Conservation (phyloP, 2,797 vertebrate genomes). For the Eulemur coronatus region DNA sequence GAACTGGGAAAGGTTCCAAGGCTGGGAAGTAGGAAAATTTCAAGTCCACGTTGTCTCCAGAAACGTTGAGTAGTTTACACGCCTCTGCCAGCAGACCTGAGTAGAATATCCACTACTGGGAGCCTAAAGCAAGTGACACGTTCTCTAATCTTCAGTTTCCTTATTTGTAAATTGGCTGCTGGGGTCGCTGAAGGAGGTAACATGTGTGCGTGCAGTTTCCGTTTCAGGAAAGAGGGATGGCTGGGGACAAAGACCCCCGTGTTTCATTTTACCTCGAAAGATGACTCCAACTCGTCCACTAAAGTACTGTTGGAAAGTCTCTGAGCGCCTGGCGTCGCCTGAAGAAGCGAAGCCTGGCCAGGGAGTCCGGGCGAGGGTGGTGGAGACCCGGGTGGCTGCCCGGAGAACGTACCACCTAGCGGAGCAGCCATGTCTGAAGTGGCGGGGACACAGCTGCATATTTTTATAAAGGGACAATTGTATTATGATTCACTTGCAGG, state of each 20-base stretch:
- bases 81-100: not conserved
- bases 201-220: not conserved
- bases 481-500: not conserved
- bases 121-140: rapidly evolving
- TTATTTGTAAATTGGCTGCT: rapidly evolving
- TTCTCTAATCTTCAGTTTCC: not conserved
- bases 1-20: not conserved
- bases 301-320: slow-evolving; percentile 88
- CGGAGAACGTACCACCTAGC: slow-evolving; percentile 91
- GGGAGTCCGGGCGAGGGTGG: slow-evolving; percentile 84
- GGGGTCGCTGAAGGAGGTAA: rapidly evolving
- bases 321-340: slow-evolving; percentile 84
- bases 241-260: rapidly evolving
- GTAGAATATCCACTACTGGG: not conserved
- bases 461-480: not conserved
- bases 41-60: not conserved
- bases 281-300: slow-evolving; percentile 96
- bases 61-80: not conserved
- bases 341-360: slow-evolving; percentile 87
- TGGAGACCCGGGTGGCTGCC: slow-evolving; percentile 84
- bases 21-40: rapidly evolving
- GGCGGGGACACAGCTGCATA: rapidly evolving
- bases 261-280: slow-evolving; percentile 90
- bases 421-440: slow-evolving; percentile 88
- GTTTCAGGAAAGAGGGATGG: not conserved